Percentiles rank a stretch among this genome's conserved stretches.
Conservation (phyloP, 2,888 invertebrate species). For the Xanthostigma xanthostigma region DNA sequence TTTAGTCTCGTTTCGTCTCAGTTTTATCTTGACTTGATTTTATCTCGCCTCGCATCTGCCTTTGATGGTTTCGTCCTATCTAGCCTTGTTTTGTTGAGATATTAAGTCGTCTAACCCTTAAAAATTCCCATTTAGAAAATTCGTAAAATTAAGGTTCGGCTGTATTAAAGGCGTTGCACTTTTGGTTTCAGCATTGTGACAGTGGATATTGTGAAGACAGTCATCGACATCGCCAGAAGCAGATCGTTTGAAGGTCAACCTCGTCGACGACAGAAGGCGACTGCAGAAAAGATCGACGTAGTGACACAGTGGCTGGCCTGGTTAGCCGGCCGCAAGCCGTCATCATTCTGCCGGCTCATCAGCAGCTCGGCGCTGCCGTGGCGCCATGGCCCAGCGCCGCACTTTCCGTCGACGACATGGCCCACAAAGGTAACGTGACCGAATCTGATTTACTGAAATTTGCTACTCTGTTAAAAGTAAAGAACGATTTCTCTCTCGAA, state of each 20-base stretch:
- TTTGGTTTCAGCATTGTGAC: background rate
- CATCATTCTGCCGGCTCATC: slow-evolving; percentile 66
- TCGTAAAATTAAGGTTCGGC: no score
- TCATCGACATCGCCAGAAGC: slow-evolving; percentile 2
- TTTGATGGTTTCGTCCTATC: no score
- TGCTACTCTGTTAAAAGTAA: slow-evolving; percentile 10
- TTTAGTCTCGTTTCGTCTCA: no score
- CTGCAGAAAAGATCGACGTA: background rate
- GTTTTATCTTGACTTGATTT: no score
- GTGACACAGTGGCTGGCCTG: background rate
- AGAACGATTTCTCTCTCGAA: slow-evolving; percentile 11
- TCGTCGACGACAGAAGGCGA: background rate
- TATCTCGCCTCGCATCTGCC: no score
- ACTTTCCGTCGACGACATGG: slow-evolving; percentile 67
- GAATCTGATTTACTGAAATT: background rate
- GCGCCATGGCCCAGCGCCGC: slow-evolving; percentile 70
- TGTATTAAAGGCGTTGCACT: background rate
- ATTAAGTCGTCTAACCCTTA: no score
- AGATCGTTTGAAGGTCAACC: background rate
- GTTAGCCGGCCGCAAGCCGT: slow-evolving; percentile 15
- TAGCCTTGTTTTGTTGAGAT: no score
- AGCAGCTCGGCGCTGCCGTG: slow-evolving; percentile 61
- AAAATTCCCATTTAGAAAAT: no score
- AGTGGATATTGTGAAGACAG: background rate
- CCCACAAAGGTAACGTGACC: slow-evolving; percentile 63